A percentile compares a stretch with the other conserved stretches of the same genome.
Evolutionary conservation across 2,888 invertebrate genomes (phyloP).

Genomic region (Gastrophysa polygoni): DNA sequence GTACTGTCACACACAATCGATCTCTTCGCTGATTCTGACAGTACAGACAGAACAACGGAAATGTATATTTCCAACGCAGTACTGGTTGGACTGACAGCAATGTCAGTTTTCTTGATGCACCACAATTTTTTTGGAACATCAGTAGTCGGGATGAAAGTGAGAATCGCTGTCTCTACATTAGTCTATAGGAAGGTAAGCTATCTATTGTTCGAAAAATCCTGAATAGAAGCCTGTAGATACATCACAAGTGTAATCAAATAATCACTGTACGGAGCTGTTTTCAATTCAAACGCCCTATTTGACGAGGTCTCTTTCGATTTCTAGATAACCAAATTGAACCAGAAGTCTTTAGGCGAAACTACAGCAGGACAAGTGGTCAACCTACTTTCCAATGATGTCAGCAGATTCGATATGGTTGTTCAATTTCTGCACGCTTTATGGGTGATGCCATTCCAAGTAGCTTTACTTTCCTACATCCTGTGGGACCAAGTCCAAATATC

Average conservation of each 20-base stretch:
- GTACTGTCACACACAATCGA: constrained; percentile 31
- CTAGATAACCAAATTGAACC: constrained; percentile 67
- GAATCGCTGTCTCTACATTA: constrained; percentile 79
- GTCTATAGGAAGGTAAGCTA: constrained; percentile 78
- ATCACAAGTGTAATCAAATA: too few relatives aligned
- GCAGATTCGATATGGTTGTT: constrained; percentile 75
- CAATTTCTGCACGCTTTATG: constrained; percentile 76
- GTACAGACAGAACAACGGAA: constrained; percentile 49
- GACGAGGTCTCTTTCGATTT: too few relatives aligned
- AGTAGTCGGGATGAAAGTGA: constrained; percentile 73
- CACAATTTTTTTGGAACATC: constrained; percentile 64
- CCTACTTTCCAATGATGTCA: constrained; percentile 83
- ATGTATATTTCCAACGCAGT: constrained; percentile 65
- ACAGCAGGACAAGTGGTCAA: constrained; percentile 84
- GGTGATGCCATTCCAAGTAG: constrained; percentile 78
- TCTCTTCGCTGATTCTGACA: constrained; percentile 25
- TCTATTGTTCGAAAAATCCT: background rate
- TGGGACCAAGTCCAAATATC: constrained; percentile 63
- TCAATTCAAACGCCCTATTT: too few relatives aligned
- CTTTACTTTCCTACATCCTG: constrained; percentile 65
- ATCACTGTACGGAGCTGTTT: too few relatives aligned
- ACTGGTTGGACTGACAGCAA: constrained; percentile 61
- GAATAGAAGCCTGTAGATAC: too few relatives aligned
- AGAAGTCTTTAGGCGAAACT: constrained; percentile 76
- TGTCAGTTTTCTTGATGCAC: constrained; percentile 65